Evolutionary conservation across 2,888 invertebrate genomes (phyloP).

Genomic region (Eupithecia dodoneata): DNA sequence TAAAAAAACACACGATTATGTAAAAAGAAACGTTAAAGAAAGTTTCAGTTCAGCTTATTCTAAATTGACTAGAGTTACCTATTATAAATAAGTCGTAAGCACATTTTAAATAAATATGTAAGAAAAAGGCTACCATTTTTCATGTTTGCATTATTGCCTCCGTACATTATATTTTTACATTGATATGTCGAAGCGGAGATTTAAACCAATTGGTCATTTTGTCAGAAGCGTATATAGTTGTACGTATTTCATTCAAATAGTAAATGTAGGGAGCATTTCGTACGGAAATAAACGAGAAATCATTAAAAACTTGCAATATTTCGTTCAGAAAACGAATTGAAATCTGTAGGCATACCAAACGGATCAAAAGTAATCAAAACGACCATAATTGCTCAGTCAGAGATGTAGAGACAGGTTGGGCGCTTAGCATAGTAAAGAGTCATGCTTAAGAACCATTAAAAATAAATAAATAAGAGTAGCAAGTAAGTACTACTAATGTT

Average conservation of each 20-base stretch:
- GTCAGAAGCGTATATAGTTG: conserved; percentile 27
- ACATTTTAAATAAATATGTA: background rate
- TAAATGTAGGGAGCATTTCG: background rate
- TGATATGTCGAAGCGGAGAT: conserved; percentile 78
- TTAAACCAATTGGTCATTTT: conserved; percentile 53
- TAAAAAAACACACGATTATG: conserved; percentile 33
- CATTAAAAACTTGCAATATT: background rate
- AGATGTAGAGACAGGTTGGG: background rate
- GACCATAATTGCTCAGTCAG: background rate
- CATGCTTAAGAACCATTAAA: background rate
- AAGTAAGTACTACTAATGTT: background rate
- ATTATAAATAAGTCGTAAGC: conserved; percentile 40
- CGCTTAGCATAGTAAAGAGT: background rate
- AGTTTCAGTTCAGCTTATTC: conserved; percentile 63
- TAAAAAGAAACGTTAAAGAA: conserved; percentile 29
- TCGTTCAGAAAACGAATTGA: background rate
- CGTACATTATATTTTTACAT: conserved; percentile 61
- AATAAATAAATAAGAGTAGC: background rate
- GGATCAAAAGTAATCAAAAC: background rate
- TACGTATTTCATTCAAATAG: conserved; percentile 44
- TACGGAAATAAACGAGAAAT: background rate
- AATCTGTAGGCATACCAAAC: background rate
- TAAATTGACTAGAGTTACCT: conserved; percentile 76
- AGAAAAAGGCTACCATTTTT: conserved; percentile 27
- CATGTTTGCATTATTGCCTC: conserved; percentile 72